phyloP scores from a whole-genome alignment of 2,797 vertebrate species.

The Poeciliopsis gracilis region DNA sequence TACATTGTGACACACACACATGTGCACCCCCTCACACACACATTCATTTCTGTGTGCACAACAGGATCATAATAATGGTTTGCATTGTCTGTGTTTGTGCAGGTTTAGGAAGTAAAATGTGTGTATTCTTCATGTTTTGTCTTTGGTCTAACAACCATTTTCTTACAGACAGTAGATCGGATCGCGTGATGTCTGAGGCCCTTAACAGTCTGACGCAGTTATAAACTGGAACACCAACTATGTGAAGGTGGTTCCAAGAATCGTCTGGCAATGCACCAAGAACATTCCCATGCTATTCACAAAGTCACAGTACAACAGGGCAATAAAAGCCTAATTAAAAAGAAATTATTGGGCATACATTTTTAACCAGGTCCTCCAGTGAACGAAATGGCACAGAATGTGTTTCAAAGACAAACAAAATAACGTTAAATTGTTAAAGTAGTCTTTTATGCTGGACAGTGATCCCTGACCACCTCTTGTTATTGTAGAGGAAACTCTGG shows the following conservation, averaged over 20 bases:
- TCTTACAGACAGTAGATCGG: slow-evolving; percentile 19
- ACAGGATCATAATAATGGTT: slow-evolving; percentile 4
- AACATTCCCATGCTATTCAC: slow-evolving; percentile 35
- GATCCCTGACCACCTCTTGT: background rate
- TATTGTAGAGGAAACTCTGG: slow-evolving; percentile 38
- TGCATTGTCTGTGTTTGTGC: background rate
- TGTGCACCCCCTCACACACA: background rate
- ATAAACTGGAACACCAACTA: slow-evolving; percentile 23
- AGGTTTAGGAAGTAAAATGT: slow-evolving; percentile 9
- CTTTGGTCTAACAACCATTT: background rate
- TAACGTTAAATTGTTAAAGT: background rate
- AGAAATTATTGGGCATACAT: slow-evolving; percentile 43
- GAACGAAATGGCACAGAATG: slow-evolving; percentile 12
- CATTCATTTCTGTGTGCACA: slow-evolving; percentile 14
- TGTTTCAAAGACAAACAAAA: slow-evolving; percentile 10
- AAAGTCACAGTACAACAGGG: slow-evolving; percentile 54
- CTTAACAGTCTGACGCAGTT: background rate
- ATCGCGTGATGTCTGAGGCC: background rate
- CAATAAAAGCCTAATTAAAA: slow-evolving; percentile 55
- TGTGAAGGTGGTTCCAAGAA: slow-evolving; percentile 28
- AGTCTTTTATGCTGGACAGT: background rate
- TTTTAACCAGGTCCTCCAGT: slow-evolving; percentile 32
- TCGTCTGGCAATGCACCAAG: slow-evolving; percentile 45
- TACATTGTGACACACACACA: slow-evolving; percentile 17
- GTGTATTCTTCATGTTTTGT: background rate